Conservation (phyloP, 2,888 invertebrate genomes). For the Eupithecia inturbata region DNA sequence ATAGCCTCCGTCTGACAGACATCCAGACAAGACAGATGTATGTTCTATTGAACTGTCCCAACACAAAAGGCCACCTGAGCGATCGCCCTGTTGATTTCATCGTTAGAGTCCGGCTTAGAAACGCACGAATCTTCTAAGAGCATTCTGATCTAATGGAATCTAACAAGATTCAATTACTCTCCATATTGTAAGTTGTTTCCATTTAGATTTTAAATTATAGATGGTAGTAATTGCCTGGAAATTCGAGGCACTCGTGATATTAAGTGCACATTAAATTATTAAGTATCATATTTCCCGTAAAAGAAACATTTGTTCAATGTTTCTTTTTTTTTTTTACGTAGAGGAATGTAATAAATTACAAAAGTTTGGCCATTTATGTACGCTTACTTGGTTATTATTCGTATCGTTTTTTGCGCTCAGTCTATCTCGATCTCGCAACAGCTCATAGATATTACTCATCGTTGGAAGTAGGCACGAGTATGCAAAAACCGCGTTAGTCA, state of each 20-base stretch:
- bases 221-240: constrained; percentile 9
- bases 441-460: constrained; percentile 57
- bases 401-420: constrained; percentile 30
- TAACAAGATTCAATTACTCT: constrained; percentile 34
- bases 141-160: constrained; percentile 36
- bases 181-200: constrained; percentile 24
- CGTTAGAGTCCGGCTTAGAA: constrained; percentile 45
- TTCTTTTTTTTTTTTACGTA: too few species aligned
- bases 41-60: constrained; percentile 69
- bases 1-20: constrained; percentile 53
- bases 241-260: constrained; percentile 16
- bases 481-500: constrained; percentile 73
- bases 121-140: constrained; percentile 39
- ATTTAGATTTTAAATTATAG: constrained; percentile 31
- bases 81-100: constrained; percentile 55
- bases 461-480: constrained; percentile 54
- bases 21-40: constrained; percentile 62
- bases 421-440: constrained; percentile 32
- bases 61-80: constrained; percentile 63
- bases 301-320: constrained; percentile 13
- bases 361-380: constrained; percentile 11
- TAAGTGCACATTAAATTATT: constrained; percentile 14
- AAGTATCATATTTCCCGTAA: constrained; percentile 4
- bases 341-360: constrained; percentile 20
- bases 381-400: constrained; percentile 21